Conservation (phyloP, 2,797 vertebrate species). For the Gallirallus australis region DNA sequence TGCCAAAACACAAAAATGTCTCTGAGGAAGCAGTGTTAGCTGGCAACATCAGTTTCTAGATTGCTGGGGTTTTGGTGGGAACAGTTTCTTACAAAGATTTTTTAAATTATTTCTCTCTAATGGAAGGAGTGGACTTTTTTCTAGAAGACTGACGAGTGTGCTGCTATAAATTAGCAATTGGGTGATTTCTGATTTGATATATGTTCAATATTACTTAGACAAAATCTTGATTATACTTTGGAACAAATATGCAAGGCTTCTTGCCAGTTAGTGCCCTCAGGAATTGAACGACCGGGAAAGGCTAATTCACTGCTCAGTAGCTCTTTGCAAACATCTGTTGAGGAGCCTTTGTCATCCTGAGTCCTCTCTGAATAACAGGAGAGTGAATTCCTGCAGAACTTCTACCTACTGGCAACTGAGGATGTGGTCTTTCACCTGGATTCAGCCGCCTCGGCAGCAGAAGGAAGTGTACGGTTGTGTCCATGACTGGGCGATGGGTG, state of each 20-base stretch:
- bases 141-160: background rate
- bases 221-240: background rate
- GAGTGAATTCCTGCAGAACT: background rate
- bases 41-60: background rate
- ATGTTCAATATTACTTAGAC: background rate
- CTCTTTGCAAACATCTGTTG: background rate
- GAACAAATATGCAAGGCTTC: background rate
- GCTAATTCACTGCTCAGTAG: background rate
- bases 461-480: background rate
- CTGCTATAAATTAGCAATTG: background rate
- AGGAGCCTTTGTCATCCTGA: background rate
- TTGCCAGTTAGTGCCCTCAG: background rate
- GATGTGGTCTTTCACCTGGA: background rate
- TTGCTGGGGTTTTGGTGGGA: background rate
- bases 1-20: background rate
- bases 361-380: background rate
- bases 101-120: background rate
- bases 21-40: background rate
- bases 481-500: rapidly evolving
- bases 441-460: background rate
- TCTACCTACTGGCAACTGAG: background rate
- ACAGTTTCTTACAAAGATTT: rapidly evolving
- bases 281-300: background rate
- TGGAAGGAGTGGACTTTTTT: background rate
- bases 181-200: background rate